These are phyloP conservation scores for Lagopus leucura DNA, from an alignment of 2,113 vertebrate species.

Conservation along the genomic window DNA sequence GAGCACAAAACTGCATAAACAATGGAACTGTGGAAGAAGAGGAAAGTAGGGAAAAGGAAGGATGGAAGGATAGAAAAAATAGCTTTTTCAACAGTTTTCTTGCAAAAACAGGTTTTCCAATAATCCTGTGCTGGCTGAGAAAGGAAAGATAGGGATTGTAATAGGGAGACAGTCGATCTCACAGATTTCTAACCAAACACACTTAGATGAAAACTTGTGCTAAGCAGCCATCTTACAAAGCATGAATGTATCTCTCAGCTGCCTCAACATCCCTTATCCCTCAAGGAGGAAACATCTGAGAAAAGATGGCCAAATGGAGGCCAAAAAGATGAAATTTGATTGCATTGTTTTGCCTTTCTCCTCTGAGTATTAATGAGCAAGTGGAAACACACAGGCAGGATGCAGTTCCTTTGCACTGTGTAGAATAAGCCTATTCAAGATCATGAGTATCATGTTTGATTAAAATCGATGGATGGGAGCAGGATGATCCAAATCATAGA, in stretches of 20 bases:
- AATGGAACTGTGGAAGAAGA: neutral
- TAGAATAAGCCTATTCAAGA: neutral
- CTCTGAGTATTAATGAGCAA: neutral
- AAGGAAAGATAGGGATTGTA: neutral
- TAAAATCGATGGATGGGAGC: neutral
- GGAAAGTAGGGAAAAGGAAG: neutral
- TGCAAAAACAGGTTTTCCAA: neutral
- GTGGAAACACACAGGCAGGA: neutral
- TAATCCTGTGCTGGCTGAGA: neutral
- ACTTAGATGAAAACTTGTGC: neutral
- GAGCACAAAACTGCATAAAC: neutral
- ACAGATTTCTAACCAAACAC: neutral
- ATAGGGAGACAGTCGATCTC: neutral
- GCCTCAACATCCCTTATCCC: neutral
- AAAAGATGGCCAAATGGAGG: too few relatives aligned
- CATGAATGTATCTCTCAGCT: neutral
- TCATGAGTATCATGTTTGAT: neutral
- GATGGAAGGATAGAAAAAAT: too few relatives aligned
- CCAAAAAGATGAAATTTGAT: neutral
- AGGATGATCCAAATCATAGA: neutral
- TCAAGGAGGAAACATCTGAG: neutral
- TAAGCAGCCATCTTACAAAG: neutral
- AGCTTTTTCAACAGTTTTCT: neutral
- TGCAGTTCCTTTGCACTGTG: neutral
- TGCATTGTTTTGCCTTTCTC: neutral